Evolutionary conservation across 2,113 vertebrate species (phyloP).

Genomic region (Zosterops japonicus): DNA sequence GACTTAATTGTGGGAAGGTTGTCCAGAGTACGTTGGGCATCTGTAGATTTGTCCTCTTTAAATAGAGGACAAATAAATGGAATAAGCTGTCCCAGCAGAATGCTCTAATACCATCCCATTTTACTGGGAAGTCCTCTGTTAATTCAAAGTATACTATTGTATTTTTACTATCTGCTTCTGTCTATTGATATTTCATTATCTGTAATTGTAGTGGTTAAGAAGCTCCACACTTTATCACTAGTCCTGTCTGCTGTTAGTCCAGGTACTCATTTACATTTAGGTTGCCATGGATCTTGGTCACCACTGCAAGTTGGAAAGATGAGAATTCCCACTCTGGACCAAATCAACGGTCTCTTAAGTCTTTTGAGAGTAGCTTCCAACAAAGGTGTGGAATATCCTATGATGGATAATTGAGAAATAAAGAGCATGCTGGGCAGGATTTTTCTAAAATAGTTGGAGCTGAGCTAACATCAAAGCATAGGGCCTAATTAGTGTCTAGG

Average conservation of each 20-base stretch:
- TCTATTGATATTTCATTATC: neutral
- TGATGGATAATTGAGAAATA: neutral
- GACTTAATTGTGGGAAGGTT: neutral
- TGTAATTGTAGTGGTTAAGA: neutral
- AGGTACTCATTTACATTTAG: neutral
- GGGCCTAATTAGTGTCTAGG: neutral
- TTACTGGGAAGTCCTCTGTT: neutral
- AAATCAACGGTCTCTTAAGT: neutral
- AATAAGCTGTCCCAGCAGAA: neutral
- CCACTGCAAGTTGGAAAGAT: neutral
- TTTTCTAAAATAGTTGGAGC: neutral
- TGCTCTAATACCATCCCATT: neutral
- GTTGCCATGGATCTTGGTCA: neutral
- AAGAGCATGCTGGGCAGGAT: neutral
- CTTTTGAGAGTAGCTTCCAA: neutral
- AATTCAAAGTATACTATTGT: neutral
- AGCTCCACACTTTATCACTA: neutral
- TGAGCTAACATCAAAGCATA: neutral
- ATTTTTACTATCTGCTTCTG: neutral
- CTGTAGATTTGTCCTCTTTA: neutral
- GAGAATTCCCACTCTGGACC: neutral
- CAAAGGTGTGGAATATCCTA: neutral
- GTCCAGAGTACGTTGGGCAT: neutral
- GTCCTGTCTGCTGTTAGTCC: neutral
- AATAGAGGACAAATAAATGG: neutral